Percentiles rank a stretch among this genome's conserved stretches.
phyloP scores from a whole-genome alignment of 2,797 vertebrate species.

The Muraenolepis orangiensis region DNA sequence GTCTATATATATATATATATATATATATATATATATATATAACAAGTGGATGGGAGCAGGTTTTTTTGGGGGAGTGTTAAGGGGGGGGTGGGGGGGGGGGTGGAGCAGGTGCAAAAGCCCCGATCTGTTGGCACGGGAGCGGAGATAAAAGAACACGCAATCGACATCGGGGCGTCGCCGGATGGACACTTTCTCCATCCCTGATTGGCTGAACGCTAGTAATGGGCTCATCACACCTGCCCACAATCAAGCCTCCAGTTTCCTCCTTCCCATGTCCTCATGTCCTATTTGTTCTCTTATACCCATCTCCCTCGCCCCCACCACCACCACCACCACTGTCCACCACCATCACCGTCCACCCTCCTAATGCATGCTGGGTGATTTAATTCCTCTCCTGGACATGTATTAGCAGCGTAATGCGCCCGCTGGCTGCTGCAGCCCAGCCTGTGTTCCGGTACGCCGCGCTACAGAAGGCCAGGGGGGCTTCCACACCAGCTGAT shows the following conservation, averaged over 20 bases:
- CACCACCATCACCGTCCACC: not conserved
- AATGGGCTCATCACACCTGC: not conserved
- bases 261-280: conserved; percentile 1
- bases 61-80: conserved; percentile 19
- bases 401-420: conserved; percentile 38
- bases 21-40: no score
- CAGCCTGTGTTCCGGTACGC: conserved; percentile 35
- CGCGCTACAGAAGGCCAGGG: conserved; percentile 26
- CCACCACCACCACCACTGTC: not conserved
- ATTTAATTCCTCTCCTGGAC: conserved; percentile 45
- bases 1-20: no score
- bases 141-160: not conserved
- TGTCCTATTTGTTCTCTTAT: conserved; percentile 28
- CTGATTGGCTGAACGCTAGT: not conserved
- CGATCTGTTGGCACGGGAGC: not conserved
- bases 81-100: conserved; percentile 4
- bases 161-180: not conserved
- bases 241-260: not conserved
- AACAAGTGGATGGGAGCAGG: conserved; percentile 27
- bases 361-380: conserved; percentile 36
- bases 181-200: not conserved
- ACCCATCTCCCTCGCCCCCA: conserved; percentile 2
- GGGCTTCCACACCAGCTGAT: conserved; percentile 42
- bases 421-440: conserved; percentile 33
- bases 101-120: not conserved